Percentiles rank a stretch among this genome's conserved stretches.
Conservation (phyloP, 2,888 invertebrate species). For the Cephus runcator region DNA sequence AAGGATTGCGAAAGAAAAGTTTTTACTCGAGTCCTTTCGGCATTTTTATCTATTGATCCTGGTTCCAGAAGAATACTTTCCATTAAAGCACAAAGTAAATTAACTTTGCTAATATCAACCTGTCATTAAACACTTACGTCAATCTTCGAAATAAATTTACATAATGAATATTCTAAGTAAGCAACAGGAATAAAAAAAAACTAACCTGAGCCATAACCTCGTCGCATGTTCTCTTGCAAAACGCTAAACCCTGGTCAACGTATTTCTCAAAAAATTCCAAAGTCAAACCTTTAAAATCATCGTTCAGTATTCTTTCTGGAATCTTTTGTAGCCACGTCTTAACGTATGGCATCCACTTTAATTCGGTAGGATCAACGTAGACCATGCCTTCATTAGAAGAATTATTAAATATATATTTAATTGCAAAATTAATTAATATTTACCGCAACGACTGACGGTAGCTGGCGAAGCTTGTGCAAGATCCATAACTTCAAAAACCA, state of each 20-base stretch:
- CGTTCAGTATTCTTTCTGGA: constrained; percentile 67
- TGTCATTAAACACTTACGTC: constrained; percentile 50
- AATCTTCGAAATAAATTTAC: constrained; percentile 10
- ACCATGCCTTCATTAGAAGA: constrained; percentile 79
- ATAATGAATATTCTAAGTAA: not conserved
- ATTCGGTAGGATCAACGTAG: constrained; percentile 85
- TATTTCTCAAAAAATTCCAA: constrained; percentile 74
- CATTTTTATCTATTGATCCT: constrained; percentile 73
- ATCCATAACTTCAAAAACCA: constrained; percentile 86
- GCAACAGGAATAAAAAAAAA: not conserved
- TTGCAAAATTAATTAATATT: constrained; percentile 7
- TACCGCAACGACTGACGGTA: constrained; percentile 77
- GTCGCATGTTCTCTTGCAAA: constrained; percentile 76
- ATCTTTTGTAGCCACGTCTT: constrained; percentile 78
- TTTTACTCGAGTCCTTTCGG: constrained; percentile 68
- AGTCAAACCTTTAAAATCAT: constrained; percentile 74
- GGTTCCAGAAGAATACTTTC: constrained; percentile 76
- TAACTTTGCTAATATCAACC: constrained; percentile 86
- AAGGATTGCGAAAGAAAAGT: constrained; percentile 80
- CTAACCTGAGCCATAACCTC: constrained; percentile 81
- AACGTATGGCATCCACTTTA: constrained; percentile 84
- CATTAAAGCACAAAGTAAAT: constrained; percentile 79
- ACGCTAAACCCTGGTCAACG: constrained; percentile 75
- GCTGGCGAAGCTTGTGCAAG: constrained; percentile 91
- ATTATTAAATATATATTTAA: constrained; percentile 61